phyloP scores from a whole-genome alignment of 2,113 vertebrate species.

The Channa argus region DNA sequence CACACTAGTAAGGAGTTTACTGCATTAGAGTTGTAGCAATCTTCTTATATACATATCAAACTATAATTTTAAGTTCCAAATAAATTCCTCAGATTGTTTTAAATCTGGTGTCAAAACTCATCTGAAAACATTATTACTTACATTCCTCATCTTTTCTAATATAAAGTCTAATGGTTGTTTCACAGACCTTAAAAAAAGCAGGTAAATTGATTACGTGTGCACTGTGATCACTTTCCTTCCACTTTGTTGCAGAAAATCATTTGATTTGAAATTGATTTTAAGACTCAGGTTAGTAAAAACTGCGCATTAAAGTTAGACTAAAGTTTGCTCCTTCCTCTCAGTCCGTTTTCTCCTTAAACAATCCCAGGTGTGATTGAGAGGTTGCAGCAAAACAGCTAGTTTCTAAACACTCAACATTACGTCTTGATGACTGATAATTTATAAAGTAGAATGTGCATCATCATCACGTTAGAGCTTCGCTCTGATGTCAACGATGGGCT shows the following conservation, averaged over 20 bases:
- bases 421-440: neutral
- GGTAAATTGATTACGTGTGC: neutral
- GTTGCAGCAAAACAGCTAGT: neutral
- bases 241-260: neutral
- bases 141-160: neutral
- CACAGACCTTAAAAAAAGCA: conserved; percentile 1
- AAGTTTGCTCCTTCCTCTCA: too few species aligned
- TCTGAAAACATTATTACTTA: too few species aligned
- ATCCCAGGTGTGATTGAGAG: neutral
- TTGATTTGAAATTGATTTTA: neutral
- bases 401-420: neutral
- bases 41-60: neutral
- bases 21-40: neutral
- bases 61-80: neutral
- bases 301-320: neutral
- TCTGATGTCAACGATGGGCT: too few species aligned
- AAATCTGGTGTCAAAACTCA: neutral
- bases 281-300: neutral
- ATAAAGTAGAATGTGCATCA: neutral
- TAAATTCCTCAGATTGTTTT: neutral
- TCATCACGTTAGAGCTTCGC: neutral
- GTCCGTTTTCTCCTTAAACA: neutral
- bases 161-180: neutral
- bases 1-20: too few species aligned
- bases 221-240: neutral